Evolutionary conservation across 2,797 vertebrate species (phyloP).

Genomic region (Esox masquinongy): DNA sequence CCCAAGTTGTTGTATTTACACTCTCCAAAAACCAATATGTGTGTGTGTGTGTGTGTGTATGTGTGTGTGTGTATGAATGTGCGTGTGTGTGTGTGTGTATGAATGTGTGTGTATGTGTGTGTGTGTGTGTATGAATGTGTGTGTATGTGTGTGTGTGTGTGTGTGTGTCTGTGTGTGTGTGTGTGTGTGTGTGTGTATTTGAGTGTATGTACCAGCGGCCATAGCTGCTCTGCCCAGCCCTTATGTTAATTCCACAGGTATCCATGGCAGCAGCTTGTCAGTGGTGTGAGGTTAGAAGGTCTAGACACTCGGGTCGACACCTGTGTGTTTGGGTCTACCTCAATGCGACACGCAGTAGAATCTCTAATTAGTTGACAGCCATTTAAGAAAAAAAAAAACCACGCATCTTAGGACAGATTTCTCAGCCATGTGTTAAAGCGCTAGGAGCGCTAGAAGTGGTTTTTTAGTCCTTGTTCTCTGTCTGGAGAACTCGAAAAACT

Average conservation of each 20-base stretch:
- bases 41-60: background rate
- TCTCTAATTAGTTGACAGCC: conserved; percentile 87
- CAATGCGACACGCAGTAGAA: conserved; percentile 43
- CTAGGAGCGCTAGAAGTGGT: conserved; percentile 34
- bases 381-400: conserved; percentile 73
- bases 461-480: conserved; percentile 31
- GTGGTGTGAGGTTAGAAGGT: conserved; percentile 59
- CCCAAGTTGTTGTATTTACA: background rate
- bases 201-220: background rate
- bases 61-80: background rate
- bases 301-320: background rate
- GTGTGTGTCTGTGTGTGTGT: too few species aligned
- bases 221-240: background rate
- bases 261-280: conserved; percentile 49
- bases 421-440: conserved; percentile 30
- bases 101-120: background rate
- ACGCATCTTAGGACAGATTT: conserved; percentile 41
- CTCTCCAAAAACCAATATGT: background rate
- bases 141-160: background rate
- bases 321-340: conserved; percentile 25
- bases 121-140: background rate
- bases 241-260: background rate
- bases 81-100: background rate
- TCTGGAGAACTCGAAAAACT: conserved; percentile 41
- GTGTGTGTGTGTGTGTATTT: background rate